These are phyloP conservation scores for Camponotus floridanus DNA, from an alignment of 1,140 invertebrate genomes.

Conservation along the genomic window DNA sequence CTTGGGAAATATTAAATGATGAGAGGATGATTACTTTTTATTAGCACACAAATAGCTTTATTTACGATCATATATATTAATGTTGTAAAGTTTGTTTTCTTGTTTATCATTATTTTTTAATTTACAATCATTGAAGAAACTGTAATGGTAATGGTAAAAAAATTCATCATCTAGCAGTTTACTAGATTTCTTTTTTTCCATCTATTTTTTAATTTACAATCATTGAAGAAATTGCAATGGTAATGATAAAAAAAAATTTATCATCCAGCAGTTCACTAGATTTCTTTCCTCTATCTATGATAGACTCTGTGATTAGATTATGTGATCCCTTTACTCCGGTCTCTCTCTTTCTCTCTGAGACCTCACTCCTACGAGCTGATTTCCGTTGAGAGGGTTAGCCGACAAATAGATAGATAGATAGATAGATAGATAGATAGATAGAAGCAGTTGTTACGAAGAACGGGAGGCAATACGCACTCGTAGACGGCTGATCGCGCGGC, in stretches of 20 bases:
- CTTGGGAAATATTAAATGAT: constrained; percentile 42
- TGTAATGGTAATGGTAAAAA: background rate
- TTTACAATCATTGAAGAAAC: background rate
- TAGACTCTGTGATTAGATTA: constrained; percentile 14
- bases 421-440: constrained; percentile 37
- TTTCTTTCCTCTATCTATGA: constrained; percentile 20
- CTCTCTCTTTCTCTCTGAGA: too few species aligned
- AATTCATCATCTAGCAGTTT: constrained; percentile 33
- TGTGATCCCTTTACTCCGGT: too few species aligned
- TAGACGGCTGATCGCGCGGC: constrained; percentile 13
- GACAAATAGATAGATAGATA: constrained; percentile 12
- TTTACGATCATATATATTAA: background rate
- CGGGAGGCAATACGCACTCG: constrained; percentile 24
- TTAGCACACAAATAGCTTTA: background rate
- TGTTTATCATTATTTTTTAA: background rate
- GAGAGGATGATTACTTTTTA: constrained; percentile 10
- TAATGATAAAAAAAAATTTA: background rate
- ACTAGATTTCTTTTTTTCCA: background rate
- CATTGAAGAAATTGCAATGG: background rate
- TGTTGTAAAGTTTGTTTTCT: background rate
- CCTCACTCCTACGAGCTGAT: constrained; percentile 25
- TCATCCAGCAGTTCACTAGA: constrained; percentile 7
- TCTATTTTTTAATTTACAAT: background rate
- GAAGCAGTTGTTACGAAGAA: constrained; percentile 22
- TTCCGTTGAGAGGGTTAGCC: constrained; percentile 20